Percentiles rank a stretch among this genome's conserved stretches.
Evolutionary conservation across 2,113 vertebrate species (phyloP).

Genomic region (Hippocampus guttulatus): DNA sequence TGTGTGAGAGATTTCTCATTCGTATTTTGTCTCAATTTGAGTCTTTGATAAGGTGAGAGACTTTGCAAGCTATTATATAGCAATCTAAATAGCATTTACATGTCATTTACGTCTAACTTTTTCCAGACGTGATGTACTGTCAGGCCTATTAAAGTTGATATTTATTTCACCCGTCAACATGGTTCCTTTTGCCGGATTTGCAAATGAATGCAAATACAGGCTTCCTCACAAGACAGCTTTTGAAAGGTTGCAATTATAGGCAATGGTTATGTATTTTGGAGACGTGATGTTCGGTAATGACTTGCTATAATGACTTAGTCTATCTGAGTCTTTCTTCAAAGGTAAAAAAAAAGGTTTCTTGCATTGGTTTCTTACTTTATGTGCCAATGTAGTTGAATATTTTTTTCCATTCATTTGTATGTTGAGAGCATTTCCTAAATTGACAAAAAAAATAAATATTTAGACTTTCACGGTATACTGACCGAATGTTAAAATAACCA

Average conservation of each 20-base stretch:
- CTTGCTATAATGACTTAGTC: constrained; percentile 29
- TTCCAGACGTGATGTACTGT: constrained; percentile 41
- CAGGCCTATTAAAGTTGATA: constrained; percentile 44
- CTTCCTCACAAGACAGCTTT: constrained; percentile 40
- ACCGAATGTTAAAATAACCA: constrained; percentile 61
- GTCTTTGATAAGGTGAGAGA: constrained; percentile 55
- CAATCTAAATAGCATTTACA: constrained; percentile 69
- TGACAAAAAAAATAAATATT: constrained; percentile 63
- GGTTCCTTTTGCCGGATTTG: constrained; percentile 47
- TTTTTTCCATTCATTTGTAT: not conserved
- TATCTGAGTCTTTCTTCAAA: constrained; percentile 14
- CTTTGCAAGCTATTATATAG: constrained; percentile 58
- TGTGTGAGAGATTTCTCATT: constrained; percentile 13
- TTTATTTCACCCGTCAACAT: constrained; percentile 55
- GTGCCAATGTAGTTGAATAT: not conserved
- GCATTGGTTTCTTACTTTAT: constrained; percentile 1
- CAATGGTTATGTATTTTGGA: constrained; percentile 27
- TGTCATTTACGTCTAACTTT: constrained; percentile 60
- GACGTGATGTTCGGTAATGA: constrained; percentile 27
- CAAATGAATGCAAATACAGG: constrained; percentile 62
- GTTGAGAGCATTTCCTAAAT: not conserved
- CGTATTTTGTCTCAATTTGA: constrained; percentile 35
- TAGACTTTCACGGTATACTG: constrained; percentile 64
- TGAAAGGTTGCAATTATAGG: constrained; percentile 40
- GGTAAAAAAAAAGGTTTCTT: not conserved